phyloP scores from a whole-genome alignment of 2,113 vertebrate genomes.

The Panurus biarmicus region DNA sequence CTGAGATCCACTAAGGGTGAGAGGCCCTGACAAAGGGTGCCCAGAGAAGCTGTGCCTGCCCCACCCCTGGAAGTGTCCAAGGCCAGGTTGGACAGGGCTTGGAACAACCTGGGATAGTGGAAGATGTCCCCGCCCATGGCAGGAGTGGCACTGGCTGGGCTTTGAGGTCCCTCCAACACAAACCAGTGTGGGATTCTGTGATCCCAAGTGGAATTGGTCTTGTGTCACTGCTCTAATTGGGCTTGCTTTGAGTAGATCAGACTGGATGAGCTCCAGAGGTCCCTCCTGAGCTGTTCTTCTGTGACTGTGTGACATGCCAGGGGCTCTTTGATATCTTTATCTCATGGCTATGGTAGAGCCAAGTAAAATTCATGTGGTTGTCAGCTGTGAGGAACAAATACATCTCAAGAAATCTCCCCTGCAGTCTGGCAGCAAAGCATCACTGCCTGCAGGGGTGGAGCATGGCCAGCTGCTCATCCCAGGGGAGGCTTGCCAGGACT shows the following conservation, averaged over 20 bases:
- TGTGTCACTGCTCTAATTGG: no score
- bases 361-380: background rate
- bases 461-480: background rate
- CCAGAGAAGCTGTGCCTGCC: background rate
- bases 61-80: background rate
- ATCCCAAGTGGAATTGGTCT: background rate
- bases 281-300: background rate
- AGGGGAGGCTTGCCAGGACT: background rate
- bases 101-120: rapidly evolving
- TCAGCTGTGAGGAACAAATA: background rate
- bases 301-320: background rate
- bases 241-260: background rate
- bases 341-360: background rate
- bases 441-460: background rate
- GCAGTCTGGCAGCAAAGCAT: background rate
- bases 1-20: background rate
- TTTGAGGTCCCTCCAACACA: background rate
- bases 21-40: background rate
- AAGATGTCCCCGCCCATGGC: background rate
- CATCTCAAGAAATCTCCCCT: background rate
- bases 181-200: background rate
- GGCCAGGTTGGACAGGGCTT: rapidly evolving
- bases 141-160: background rate
- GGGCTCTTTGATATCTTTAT: background rate
- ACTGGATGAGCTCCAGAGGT: background rate